These are phyloP conservation scores for Stictonetta naevosa DNA, from an alignment of 2,113 vertebrate species.

Conservation along the genomic window DNA sequence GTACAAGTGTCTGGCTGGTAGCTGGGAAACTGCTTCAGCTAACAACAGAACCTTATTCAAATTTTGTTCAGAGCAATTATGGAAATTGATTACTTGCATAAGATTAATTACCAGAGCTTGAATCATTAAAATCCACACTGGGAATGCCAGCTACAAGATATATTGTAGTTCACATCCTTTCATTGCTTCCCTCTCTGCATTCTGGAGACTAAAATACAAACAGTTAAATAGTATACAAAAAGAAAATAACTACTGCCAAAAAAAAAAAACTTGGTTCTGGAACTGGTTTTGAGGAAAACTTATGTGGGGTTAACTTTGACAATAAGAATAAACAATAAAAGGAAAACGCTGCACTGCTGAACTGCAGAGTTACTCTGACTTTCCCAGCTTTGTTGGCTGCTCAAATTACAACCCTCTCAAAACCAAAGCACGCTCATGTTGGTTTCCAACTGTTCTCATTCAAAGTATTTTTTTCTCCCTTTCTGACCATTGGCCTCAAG, in stretches of 20 bases:
- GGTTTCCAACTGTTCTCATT: not conserved
- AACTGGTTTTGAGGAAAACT: not conserved
- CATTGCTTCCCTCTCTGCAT: not conserved
- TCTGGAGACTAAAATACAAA: not conserved
- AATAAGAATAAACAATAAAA: not conserved
- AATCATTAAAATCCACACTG: not conserved
- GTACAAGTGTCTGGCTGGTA: not conserved
- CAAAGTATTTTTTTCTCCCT: not conserved
- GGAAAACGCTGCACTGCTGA: not conserved
- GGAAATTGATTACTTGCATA: not conserved
- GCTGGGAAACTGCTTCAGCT: not conserved
- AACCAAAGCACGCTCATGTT: not conserved
- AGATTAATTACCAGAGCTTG: not conserved
- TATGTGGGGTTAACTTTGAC: not conserved
- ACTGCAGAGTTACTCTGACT: not conserved
- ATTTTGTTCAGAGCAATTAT: slow-evolving; percentile 22
- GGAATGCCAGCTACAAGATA: not conserved
- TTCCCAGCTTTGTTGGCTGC: not conserved
- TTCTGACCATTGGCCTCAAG: not conserved
- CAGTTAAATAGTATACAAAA: not conserved
- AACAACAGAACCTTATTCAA: not conserved
- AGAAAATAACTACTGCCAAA: not conserved
- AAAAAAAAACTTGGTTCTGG: not conserved
- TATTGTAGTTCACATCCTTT: not conserved
- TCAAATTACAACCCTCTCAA: not conserved